Evolutionary conservation across 2,797 vertebrate species (phyloP).

Genomic region (Periophthalmus magnuspinnatus): DNA sequence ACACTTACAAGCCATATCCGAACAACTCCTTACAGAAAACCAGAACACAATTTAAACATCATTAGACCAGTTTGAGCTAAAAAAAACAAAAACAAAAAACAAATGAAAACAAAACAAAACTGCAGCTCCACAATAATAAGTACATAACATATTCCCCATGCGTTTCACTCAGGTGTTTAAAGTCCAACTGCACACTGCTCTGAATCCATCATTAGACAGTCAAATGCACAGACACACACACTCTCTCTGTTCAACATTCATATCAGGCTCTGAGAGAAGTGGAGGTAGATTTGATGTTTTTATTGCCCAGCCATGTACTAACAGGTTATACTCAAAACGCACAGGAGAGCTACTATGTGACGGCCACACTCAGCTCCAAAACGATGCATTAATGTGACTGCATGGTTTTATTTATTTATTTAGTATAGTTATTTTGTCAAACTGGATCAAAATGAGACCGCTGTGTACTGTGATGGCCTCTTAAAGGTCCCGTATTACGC

Average conservation of each 20-base stretch:
- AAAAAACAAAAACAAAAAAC: too few relatives aligned
- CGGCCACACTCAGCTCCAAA: not conserved
- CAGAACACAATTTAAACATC: not conserved
- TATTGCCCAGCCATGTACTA: constrained; percentile 37
- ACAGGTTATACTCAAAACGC: constrained; percentile 34
- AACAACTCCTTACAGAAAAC: too few relatives aligned
- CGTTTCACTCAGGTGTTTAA: not conserved
- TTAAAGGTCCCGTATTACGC: too few relatives aligned
- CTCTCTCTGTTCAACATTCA: constrained; percentile 25
- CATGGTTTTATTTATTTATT: too few relatives aligned
- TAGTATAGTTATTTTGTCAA: too few relatives aligned
- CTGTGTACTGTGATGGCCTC: too few relatives aligned
- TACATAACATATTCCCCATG: not conserved
- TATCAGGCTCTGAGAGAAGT: constrained; percentile 43
- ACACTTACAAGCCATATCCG: too few relatives aligned
- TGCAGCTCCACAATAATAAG: not conserved
- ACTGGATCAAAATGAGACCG: too few relatives aligned
- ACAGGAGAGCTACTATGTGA: constrained; percentile 13
- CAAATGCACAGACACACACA: constrained; percentile 42
- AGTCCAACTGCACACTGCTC: constrained; percentile 21
- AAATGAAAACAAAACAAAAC: too few relatives aligned
- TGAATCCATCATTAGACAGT: constrained; percentile 27
- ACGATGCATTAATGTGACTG: too few relatives aligned
- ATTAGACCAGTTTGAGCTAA: not conserved
- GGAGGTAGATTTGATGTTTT: constrained; percentile 56